A percentile compares a stretch with the other conserved stretches of the same genome.
These are phyloP conservation scores for Stenichneumon culpator DNA, from an alignment of 2,888 invertebrate genomes.

Conservation along the genomic window DNA sequence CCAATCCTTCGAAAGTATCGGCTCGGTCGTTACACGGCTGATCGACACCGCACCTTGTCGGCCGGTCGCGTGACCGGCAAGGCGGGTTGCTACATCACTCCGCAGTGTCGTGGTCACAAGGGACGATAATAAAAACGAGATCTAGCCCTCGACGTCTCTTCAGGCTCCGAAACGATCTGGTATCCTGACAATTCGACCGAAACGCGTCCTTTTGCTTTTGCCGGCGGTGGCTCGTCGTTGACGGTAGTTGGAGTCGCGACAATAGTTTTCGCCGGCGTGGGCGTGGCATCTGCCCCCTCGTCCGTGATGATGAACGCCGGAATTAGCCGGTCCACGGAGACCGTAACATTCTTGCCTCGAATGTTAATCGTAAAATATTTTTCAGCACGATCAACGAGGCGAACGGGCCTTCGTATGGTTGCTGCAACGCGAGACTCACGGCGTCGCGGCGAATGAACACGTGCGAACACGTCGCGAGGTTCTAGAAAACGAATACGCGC, in stretches of 20 bases:
- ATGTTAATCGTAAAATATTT: conserved; percentile 49
- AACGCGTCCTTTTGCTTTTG: background rate
- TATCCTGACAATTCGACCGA: background rate
- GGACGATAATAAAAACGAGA: background rate
- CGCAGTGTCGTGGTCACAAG: background rate
- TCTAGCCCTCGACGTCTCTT: background rate
- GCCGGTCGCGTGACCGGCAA: background rate
- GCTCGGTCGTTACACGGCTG: too few species aligned
- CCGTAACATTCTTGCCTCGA: conserved; percentile 33
- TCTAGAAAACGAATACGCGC: conserved; percentile 12
- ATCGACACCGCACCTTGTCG: background rate
- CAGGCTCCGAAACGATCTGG: background rate
- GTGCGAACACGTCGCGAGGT: conserved; percentile 42
- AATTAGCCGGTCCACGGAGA: conserved; percentile 67
- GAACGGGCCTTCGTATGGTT: conserved; percentile 69
- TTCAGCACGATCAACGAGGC: conserved; percentile 39
- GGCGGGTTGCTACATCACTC: background rate
- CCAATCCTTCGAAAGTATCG: too few species aligned
- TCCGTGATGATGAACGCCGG: conserved; percentile 43
- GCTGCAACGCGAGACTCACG: conserved; percentile 57
- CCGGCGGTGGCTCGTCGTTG: background rate
- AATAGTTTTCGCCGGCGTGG: background rate
- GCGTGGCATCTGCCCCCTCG: background rate
- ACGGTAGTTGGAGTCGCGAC: background rate
- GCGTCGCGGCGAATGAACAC: conserved; percentile 64